Evolutionary conservation across 2,888 invertebrate species (phyloP).

Genomic region (Apamea epomidion): DNA sequence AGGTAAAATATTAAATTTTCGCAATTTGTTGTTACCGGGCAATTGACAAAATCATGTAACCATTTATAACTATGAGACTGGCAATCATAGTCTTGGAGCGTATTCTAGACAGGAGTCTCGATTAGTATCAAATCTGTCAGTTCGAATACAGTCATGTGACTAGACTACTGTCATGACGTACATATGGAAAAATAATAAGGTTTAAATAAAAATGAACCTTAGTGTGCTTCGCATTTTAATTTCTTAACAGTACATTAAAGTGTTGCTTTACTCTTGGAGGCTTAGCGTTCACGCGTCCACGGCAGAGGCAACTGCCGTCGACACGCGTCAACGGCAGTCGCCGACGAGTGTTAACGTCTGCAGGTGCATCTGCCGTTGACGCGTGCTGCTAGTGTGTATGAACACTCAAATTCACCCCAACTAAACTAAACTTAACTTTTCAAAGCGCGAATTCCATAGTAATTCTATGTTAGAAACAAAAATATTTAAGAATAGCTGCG

Average conservation of each 20-base stretch:
- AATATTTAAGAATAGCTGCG: not conserved
- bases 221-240: no score
- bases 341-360: no score
- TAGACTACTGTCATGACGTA: not conserved
- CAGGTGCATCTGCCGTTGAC: no score
- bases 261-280: no score
- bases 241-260: no score
- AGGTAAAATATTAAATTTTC: conserved; percentile 14
- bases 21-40: conserved; percentile 1
- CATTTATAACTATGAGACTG: conserved; percentile 10
- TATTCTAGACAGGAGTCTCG: not conserved
- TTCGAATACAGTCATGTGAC: not conserved
- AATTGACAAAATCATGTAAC: not conserved
- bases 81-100: not conserved
- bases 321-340: no score
- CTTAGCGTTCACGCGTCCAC: no score
- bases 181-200: not conserved
- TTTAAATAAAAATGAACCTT: not conserved
- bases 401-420: no score
- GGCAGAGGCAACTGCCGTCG: no score
- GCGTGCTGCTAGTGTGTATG: no score
- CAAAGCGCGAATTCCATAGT: not conserved
- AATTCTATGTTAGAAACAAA: not conserved
- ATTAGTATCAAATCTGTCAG: not conserved
- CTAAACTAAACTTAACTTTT: not conserved